phyloP scores from a whole-genome alignment of 2,888 invertebrate genomes.

The Exocentrus adspersus region DNA sequence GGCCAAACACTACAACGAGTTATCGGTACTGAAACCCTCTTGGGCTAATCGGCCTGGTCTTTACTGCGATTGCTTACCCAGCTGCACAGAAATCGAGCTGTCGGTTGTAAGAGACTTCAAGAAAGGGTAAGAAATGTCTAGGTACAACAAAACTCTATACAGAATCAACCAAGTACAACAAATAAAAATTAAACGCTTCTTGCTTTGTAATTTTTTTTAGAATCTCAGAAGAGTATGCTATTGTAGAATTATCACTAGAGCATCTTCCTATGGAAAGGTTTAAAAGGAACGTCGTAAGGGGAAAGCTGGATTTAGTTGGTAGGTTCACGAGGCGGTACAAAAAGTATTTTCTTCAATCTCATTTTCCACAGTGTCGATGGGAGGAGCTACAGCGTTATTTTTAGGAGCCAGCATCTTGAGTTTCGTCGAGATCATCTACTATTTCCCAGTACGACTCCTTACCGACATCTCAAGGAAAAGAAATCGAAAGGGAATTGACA shows the following conservation, averaged over 20 bases:
- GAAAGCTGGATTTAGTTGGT: conserved; percentile 75
- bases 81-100: conserved; percentile 77
- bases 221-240: conserved; percentile 54
- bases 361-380: conserved; percentile 67
- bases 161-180: too few species aligned
- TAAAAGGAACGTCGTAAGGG: conserved; percentile 72
- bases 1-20: conserved; percentile 68
- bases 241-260: conserved; percentile 71
- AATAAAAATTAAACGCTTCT: too few species aligned
- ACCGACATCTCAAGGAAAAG: conserved; percentile 14
- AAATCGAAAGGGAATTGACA: neutral
- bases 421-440: conserved; percentile 69
- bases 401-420: conserved; percentile 71
- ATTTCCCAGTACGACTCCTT: conserved; percentile 57
- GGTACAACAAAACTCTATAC: too few species aligned
- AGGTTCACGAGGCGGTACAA: too few species aligned
- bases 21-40: conserved; percentile 73
- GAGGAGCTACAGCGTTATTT: conserved; percentile 70
- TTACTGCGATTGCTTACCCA: conserved; percentile 75
- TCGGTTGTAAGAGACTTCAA: conserved; percentile 70
- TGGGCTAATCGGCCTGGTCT: conserved; percentile 74
- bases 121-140: conserved; percentile 51
- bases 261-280: conserved; percentile 76
- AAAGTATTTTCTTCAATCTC: neutral
- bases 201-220: conserved; percentile 45